These are phyloP conservation scores for Eudasyphora cyanicolor DNA, from an alignment of 2,888 invertebrate genomes.

Conservation along the genomic window DNA sequence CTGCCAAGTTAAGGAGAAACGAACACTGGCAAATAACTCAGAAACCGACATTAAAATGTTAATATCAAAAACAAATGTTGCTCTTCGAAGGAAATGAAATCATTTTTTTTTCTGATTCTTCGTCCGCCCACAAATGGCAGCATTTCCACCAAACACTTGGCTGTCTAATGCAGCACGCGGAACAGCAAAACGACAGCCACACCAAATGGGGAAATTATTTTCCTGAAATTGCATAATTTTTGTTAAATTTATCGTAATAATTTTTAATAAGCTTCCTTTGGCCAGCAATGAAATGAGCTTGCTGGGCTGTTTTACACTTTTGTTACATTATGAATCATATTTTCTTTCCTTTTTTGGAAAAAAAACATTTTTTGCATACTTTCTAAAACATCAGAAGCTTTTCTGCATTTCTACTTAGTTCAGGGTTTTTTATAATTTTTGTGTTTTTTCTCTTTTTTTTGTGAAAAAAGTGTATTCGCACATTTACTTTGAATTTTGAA, in stretches of 20 bases:
- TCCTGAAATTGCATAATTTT: slow-evolving; percentile 16
- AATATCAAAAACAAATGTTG: slow-evolving; percentile 56
- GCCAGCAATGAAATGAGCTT: background rate
- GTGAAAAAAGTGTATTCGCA: background rate
- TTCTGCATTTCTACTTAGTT: background rate
- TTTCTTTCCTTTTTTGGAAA: background rate
- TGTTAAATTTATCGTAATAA: slow-evolving; percentile 3
- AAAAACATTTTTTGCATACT: background rate
- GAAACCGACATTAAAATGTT: slow-evolving; percentile 52
- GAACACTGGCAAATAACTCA: slow-evolving; percentile 39
- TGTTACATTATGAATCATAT: background rate
- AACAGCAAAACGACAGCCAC: background rate
- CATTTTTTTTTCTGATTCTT: background rate
- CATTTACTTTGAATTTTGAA: slow-evolving; percentile 33
- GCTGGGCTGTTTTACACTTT: background rate
- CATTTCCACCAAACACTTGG: background rate
- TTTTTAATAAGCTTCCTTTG: slow-evolving; percentile 5
- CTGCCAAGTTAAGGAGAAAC: slow-evolving; percentile 18
- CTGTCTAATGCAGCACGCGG: background rate
- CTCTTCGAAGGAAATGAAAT: slow-evolving; percentile 32
- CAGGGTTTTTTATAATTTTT: background rate
- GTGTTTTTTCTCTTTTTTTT: background rate
- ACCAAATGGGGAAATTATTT: slow-evolving; percentile 1
- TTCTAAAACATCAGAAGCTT: background rate
- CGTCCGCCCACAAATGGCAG: background rate